A percentile compares a stretch with the other conserved stretches of the same genome.
These are phyloP conservation scores for Premnoplex brunnescens DNA, from an alignment of 2,797 vertebrate species.

Conservation along the genomic window DNA sequence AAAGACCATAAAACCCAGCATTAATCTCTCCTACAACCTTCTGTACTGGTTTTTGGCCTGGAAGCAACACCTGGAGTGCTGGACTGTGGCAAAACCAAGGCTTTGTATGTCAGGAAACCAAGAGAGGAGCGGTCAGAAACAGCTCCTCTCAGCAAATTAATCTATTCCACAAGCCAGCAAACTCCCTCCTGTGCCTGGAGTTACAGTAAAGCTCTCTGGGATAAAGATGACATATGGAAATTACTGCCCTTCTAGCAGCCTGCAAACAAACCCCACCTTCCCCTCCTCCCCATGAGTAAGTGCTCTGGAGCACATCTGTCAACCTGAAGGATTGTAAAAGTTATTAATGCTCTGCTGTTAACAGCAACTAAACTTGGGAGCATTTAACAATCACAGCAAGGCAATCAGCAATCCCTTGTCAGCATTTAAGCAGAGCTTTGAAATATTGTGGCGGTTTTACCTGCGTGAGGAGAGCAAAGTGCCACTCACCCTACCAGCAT, in stretches of 20 bases:
- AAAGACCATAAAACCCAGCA: background rate
- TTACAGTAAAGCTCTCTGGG: background rate
- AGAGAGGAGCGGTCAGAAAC: background rate
- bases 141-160: background rate
- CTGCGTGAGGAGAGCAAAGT: background rate
- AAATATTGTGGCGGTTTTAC: background rate
- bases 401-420: background rate
- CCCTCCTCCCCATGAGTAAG: background rate
- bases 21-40: background rate
- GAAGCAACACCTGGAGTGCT: background rate
- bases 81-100: background rate
- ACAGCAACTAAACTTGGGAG: background rate
- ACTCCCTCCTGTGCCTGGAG: background rate
- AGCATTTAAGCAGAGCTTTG: background rate
- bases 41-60: background rate
- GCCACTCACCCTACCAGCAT: background rate
- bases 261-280: conserved; percentile 4
- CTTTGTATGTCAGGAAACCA: background rate
- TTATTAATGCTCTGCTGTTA: background rate
- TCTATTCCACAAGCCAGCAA: background rate
- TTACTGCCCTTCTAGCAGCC: background rate
- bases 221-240: background rate
- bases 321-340: background rate
- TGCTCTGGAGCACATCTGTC: background rate
- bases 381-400: background rate